Conservation (phyloP, 2,797 vertebrate species). For the Melanotaenia pygmaea region DNA sequence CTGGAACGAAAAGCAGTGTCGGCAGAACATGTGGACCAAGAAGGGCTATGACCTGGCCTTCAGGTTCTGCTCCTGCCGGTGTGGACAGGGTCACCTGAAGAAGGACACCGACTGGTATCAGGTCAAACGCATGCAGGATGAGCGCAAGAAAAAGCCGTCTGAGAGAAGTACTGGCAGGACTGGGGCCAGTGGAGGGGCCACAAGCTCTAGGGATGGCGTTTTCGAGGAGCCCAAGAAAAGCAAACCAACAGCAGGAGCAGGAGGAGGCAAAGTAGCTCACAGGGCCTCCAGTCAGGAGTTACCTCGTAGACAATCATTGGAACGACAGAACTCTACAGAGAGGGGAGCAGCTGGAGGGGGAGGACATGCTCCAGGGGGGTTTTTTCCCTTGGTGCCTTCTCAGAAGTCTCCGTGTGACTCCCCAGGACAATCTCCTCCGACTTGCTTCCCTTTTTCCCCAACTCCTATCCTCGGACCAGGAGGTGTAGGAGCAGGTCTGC, state of each 20-base stretch:
- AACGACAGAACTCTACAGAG: constrained; percentile 94
- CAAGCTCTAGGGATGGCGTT: constrained; percentile 71
- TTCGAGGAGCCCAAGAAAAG: constrained; percentile 91
- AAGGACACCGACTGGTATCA: constrained; percentile 99
- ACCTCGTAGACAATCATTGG: constrained; percentile 90
- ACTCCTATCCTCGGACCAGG: constrained; percentile 50
- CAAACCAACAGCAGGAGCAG: constrained; percentile 67
- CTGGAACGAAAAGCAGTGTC: constrained; percentile 99
- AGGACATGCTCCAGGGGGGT: constrained; percentile 39
- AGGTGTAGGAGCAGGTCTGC: constrained; percentile 76
- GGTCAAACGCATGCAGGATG: constrained; percentile 94
- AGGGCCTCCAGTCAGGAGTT: constrained; percentile 90
- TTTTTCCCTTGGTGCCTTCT: constrained; percentile 77
- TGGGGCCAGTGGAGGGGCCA: constrained; percentile 45
- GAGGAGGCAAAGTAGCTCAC: constrained; percentile 82
- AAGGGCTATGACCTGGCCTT: constrained; percentile 98
- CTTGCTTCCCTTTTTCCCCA: constrained; percentile 90
- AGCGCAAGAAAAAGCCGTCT: constrained; percentile 92
- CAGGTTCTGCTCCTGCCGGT: constrained; percentile 98
- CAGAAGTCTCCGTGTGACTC: constrained; percentile 90
- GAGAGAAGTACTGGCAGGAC: constrained; percentile 87
- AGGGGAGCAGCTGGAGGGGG: constrained; percentile 75
- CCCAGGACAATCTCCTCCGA: constrained; percentile 91
- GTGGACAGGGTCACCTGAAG: constrained; percentile 96
- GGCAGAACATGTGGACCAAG: constrained; percentile 99